Evolutionary conservation across 2,888 invertebrate genomes (phyloP).

Genomic region (Eupithecia pulchellata): DNA sequence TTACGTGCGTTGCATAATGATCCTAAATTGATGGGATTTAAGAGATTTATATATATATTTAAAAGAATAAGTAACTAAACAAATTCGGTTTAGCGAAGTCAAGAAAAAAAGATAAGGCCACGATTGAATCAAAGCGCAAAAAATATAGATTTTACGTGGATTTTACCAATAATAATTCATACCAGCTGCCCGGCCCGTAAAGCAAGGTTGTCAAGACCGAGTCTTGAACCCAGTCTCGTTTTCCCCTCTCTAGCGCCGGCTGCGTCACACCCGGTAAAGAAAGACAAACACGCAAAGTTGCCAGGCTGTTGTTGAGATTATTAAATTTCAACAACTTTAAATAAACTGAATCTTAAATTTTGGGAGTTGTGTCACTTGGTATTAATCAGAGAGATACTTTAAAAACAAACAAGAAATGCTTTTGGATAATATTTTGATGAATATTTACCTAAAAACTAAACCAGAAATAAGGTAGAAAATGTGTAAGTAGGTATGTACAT

Average conservation of each 20-base stretch:
- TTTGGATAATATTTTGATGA: slow-evolving; percentile 1
- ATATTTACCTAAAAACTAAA: background rate
- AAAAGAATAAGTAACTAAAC: too few species aligned
- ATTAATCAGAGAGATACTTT: slow-evolving; percentile 29
- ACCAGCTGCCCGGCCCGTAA: too few species aligned
- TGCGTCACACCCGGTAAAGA: slow-evolving; percentile 56
- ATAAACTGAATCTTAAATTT: slow-evolving; percentile 62
- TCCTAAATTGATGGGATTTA: too few species aligned
- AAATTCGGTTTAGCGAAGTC: too few species aligned
- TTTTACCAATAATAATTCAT: too few species aligned
- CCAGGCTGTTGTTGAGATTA: slow-evolving; percentile 65
- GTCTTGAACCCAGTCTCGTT: slow-evolving; percentile 5
- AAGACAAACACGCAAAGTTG: slow-evolving; percentile 69
- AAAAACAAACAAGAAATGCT: slow-evolving; percentile 11
- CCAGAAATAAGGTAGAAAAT: background rate
- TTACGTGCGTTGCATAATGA: too few species aligned
- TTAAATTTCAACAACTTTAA: slow-evolving; percentile 69
- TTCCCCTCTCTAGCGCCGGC: slow-evolving; percentile 43
- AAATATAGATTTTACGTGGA: too few species aligned
- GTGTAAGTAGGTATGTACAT: too few species aligned
- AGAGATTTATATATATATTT: too few species aligned
- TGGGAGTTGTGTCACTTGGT: slow-evolving; percentile 42
- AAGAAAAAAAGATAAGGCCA: too few species aligned
- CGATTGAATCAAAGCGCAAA: too few species aligned
- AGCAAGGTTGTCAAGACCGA: background rate